Conservation (phyloP, 1,140 invertebrate genomes). For the Ephestia elutella region DNA sequence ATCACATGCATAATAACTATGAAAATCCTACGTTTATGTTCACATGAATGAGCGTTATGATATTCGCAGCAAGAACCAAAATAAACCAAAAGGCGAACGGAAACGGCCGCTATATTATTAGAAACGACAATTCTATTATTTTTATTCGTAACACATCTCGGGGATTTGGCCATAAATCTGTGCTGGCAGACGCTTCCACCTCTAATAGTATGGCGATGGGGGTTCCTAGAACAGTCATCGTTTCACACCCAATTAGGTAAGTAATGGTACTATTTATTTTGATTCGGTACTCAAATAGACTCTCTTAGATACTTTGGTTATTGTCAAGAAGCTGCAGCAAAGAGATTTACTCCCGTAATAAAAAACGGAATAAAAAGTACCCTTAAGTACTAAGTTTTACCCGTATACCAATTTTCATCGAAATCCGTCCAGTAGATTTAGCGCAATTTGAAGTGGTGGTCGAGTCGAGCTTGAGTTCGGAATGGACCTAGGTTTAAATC, state of each 20-base stretch:
- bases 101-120: constrained; percentile 70
- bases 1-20: constrained; percentile 34
- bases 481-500: too few relatives aligned
- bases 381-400: too few relatives aligned
- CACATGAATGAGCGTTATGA: constrained; percentile 51
- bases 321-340: background rate
- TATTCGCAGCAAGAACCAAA: constrained; percentile 67
- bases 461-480: too few relatives aligned
- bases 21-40: constrained; percentile 38
- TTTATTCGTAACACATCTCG: constrained; percentile 68
- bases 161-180: constrained; percentile 66
- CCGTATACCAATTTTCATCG: too few relatives aligned
- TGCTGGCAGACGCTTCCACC: constrained; percentile 41
- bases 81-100: constrained; percentile 68
- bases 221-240: constrained; percentile 51
- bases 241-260: constrained; percentile 51
- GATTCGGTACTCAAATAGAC: constrained; percentile 18
- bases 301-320: background rate
- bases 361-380: too few relatives aligned
- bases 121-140: constrained; percentile 72
- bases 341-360: too few relatives aligned
- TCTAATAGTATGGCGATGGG: constrained; percentile 44
- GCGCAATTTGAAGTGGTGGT: too few relatives aligned
- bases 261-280: constrained; percentile 29
- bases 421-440: too few relatives aligned